A percentile compares a stretch with the other conserved stretches of the same genome.
These are phyloP conservation scores for Melanotus villosus DNA, from an alignment of 2,888 invertebrate genomes.

Conservation along the genomic window DNA sequence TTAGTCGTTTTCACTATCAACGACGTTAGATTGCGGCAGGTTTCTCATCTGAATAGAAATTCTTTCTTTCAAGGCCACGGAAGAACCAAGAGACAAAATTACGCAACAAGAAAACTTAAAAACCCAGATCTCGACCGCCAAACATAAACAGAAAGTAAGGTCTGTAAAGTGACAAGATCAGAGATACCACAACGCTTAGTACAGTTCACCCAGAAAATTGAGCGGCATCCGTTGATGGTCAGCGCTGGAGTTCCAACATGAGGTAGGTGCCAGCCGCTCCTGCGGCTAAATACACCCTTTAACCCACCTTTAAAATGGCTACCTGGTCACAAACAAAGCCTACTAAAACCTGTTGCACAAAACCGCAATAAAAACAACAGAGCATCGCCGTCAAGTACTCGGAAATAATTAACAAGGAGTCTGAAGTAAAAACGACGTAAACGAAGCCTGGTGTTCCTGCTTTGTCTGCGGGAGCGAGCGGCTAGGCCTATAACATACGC, in stretches of 20 bases:
- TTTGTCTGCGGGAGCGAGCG: not conserved
- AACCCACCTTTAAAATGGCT: conserved; percentile 70
- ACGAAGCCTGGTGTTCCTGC: not conserved
- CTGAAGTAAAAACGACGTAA: not conserved
- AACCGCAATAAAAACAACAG: conserved; percentile 41
- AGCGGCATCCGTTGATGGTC: conserved; percentile 20
- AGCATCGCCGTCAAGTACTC: not conserved
- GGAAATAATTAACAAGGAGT: not conserved
- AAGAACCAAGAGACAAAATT: conserved; percentile 1
- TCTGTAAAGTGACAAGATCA: conserved; percentile 1
- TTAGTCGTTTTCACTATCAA: too few relatives aligned
- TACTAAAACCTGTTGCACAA: conserved; percentile 74
- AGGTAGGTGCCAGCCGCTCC: conserved; percentile 32
- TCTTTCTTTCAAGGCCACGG: not conserved
- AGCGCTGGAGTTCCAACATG: not conserved
- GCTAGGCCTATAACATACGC: conserved; percentile 10
- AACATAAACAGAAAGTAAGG: conserved; percentile 1
- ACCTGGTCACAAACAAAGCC: conserved; percentile 73
- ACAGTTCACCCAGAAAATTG: not conserved
- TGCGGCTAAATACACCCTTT: conserved; percentile 49
- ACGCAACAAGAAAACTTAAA: conserved; percentile 11
- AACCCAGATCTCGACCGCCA: not conserved
- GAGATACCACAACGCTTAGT: conserved; percentile 8
- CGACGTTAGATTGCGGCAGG: too few relatives aligned
- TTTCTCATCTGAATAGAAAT: too few relatives aligned